Base-by-base conservation (phyloP, 2,888 invertebrate species). In the Drosophila birchii region DNA sequence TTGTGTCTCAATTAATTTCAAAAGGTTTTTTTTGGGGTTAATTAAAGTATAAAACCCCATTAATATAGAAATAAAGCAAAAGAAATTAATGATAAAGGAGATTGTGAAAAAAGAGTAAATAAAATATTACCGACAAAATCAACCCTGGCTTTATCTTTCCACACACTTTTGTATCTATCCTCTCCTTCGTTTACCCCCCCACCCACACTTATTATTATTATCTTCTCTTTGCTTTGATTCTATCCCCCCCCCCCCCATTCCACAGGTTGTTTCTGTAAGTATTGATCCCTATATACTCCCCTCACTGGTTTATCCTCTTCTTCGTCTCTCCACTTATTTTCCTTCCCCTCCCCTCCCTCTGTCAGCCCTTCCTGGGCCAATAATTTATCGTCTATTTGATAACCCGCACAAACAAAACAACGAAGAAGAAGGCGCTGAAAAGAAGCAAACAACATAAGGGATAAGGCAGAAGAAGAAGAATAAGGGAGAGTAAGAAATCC, bases 371-470 rank as follows among this genome's bases (percentile, higher is more conserved):
- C 61, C 67, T 57, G 62, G 38, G 64, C 75, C 68, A 80, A 79
- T 78, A 78, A 58, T 67, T 66, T 69, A 74, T 80, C 67, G 81
- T 54, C 80, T 75, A 82, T 78, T 85, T 82, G 83, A 88, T 88
- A 82, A 85, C 82, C 86, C 86, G 72, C 80, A 43, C 47, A 78
- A 85, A 73, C 76, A 68, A 84, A 83, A 75, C 59, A 47, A 56
- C 38, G 36, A 76, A 63, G 43, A 47, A 29, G 43, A 44, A 45
- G 38, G 59, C 23, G 59, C 26, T 34, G n/a, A 43, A 34, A 7
- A 23, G 34, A 39, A 59, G 39, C 38, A 43, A 68, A 39, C 51
- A 39, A 70, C 12, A 58, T 18, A 32, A 41, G 47, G 34, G n/a
- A 59, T 41, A 55, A 53, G 51, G 16, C 34, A 36, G 51, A 36